Evolutionary conservation across 2,113 vertebrate species (phyloP), one percentile per base, ranked within the genome.

Genomic region (Cynopterus brachyotis): DNA sequence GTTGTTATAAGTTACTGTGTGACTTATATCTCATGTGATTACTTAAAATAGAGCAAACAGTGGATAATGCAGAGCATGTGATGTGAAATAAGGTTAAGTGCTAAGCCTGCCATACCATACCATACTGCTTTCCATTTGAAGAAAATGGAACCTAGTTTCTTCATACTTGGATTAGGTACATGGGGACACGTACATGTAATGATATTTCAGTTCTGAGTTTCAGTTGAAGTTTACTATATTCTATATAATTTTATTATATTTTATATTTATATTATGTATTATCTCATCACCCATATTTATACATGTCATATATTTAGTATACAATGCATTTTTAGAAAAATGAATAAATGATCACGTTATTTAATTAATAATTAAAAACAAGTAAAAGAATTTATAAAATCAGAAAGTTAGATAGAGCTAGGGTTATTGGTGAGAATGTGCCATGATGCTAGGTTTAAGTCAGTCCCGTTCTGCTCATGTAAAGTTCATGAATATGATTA

Each of bases 31-130:
- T 79, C 24, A 30, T 45, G 35, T 15, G 24, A 64, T 84, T 28
- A 12, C 72, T 28, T 66, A 19, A 32, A 40, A 9, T 67, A 47
- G 17, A 45, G 42, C 24, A 32, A 28, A 10, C 26, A 28, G 1
- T 50, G 50, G 59, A 12, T 57, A 30, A 0, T 4, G 3, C 40
- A 20, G 30, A 30, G 19, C 15, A 0, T 45, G 32, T 35, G 32
- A 19, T 11, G 6, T 53, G 72, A n/a, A 66, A 7, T 32, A 20
- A 57, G 72, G 47, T 62, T 50, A 10, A n/a, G n/a, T 45, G 9
- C 3, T 2, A 3, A 11, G 26, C 47, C 35, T 7, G 5, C 5
- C 32, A 32, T 26, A 0, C 3, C 32, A 32, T 26, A 0, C 3
- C 76, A 5, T 40, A 0, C 32, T 26, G 20, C 40, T 24, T 50